A percentile compares a stretch with the other conserved stretches of the same genome.
These are phyloP conservation scores for Capricornis sumatraensis DNA, from an alignment of 2,113 vertebrate species.

Conservation along the genomic window DNA sequence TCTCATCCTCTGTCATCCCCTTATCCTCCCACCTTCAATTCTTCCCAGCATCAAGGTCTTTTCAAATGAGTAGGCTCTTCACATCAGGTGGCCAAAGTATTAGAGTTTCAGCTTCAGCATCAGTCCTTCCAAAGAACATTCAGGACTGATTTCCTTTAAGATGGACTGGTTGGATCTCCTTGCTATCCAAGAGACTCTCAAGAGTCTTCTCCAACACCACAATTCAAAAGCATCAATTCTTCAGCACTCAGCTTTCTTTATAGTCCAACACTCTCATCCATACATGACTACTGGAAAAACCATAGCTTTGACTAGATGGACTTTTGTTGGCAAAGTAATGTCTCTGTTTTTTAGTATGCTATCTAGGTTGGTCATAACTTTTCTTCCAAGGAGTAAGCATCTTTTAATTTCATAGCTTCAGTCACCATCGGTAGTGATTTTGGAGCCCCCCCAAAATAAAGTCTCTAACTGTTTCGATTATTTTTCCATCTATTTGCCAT, in stretches of 20 bases:
- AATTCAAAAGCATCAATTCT: neutral
- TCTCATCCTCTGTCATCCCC: neutral
- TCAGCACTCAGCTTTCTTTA: neutral
- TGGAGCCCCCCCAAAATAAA: fast-evolving
- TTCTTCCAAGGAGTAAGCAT: neutral
- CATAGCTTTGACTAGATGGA: neutral
- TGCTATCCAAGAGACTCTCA: neutral
- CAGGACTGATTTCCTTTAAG: neutral
- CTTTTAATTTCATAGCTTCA: neutral
- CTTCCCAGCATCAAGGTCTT: neutral
- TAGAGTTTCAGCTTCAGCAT: neutral
- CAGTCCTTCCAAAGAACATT: neutral
- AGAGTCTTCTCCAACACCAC: neutral
- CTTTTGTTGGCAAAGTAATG: neutral
- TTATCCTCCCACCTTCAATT: neutral
- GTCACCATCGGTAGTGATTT: neutral
- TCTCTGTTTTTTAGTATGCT: neutral
- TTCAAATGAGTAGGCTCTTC: neutral
- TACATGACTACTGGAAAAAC: neutral
- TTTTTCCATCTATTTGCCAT: neutral
- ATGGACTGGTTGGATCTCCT: neutral
- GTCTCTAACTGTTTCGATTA: neutral
- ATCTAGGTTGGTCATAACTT: neutral
- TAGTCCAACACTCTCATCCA: neutral
- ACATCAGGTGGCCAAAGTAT: neutral